Conservation (phyloP, 2,797 vertebrate genomes). For the Glyptemys insculpta region DNA sequence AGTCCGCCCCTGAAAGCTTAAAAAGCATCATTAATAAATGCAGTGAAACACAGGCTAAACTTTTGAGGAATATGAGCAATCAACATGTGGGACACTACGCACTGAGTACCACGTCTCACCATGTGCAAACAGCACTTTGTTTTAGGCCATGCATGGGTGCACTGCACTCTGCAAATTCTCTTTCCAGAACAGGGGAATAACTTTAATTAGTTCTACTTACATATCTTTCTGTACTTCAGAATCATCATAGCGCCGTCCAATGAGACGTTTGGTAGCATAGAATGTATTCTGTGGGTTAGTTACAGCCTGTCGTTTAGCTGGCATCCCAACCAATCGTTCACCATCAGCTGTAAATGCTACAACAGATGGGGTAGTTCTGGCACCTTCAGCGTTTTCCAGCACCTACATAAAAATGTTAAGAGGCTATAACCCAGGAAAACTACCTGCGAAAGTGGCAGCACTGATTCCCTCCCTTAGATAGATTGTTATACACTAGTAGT, state of each 20-base stretch:
- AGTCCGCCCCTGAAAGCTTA: background rate
- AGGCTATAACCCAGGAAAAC: background rate
- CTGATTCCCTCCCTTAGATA: accelerated
- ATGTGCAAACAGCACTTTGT: background rate
- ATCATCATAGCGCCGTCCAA: constrained; percentile 95
- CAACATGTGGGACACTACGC: accelerated
- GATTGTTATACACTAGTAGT: accelerated
- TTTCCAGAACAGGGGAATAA: accelerated
- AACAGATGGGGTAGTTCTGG: constrained; percentile 96
- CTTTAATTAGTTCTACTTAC: constrained; percentile 81
- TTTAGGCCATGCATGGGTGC: accelerated
- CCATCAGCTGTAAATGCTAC: constrained; percentile 93
- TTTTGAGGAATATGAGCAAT: accelerated
- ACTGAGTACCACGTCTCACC: background rate
- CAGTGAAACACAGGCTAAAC: background rate
- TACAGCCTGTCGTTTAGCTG: constrained; percentile 95
- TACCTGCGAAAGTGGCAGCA: background rate
- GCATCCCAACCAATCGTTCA: constrained; percentile 96
- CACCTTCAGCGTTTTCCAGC: constrained; percentile 96
- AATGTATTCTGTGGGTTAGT: constrained; percentile 98
- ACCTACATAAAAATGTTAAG: constrained; percentile 80
- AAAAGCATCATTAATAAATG: accelerated
- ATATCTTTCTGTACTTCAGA: constrained; percentile 96
- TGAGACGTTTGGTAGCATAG: constrained; percentile 97
- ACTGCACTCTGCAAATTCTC: accelerated